phyloP scores from a whole-genome alignment of 2,113 vertebrate genomes.

The Diphyllodes magnificus region DNA sequence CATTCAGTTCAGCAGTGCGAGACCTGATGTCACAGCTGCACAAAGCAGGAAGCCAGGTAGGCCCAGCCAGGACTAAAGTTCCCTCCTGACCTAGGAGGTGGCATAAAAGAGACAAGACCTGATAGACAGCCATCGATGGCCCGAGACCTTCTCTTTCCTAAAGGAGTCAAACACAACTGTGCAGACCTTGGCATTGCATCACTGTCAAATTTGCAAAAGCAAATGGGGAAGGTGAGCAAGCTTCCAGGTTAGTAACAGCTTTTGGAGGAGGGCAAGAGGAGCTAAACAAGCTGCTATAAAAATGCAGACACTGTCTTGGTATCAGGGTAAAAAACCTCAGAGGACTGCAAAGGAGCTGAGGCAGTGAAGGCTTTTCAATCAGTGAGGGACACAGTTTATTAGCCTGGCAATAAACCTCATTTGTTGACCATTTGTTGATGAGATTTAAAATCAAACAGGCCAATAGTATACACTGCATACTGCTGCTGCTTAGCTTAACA shows the following conservation, averaged over 20 bases:
- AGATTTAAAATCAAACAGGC: background rate
- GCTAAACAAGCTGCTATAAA: background rate
- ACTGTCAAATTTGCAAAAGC: background rate
- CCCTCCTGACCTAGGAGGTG: background rate
- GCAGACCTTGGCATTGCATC: background rate
- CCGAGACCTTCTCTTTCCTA: background rate
- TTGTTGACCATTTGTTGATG: background rate
- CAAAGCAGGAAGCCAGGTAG: background rate
- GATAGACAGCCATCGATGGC: fast-evolving
- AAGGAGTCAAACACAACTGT: background rate
- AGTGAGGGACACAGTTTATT: background rate
- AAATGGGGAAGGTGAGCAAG: background rate
- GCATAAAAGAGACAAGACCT: background rate
- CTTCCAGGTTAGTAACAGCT: background rate
- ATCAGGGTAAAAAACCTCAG: background rate
- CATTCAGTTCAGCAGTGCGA: background rate
- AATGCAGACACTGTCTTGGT: background rate
- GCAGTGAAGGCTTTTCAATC: background rate
- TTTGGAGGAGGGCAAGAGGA: background rate
- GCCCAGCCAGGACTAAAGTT: background rate
- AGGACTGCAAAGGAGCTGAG: background rate
- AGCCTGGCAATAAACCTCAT: background rate
- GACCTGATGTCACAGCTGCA: background rate
- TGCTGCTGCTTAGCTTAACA: background rate
- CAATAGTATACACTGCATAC: background rate